phyloP scores from a whole-genome alignment of 2,113 vertebrate species.

The Aramus guarauna region DNA sequence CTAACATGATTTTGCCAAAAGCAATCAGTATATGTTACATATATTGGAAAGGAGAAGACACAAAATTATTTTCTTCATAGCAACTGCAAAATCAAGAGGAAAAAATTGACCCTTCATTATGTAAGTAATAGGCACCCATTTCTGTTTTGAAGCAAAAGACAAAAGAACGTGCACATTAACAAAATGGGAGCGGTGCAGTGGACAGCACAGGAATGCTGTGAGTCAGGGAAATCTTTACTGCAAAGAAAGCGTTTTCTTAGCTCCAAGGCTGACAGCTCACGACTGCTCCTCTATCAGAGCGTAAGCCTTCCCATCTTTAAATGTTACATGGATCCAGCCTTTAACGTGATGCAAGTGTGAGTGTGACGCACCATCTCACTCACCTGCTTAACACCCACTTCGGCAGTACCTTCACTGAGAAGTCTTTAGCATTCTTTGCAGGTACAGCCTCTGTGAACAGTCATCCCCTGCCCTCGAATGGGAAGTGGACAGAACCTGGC shows the following conservation, averaged over 20 bases:
- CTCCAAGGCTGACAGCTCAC: not conserved
- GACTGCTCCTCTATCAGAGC: not conserved
- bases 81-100: not conserved
- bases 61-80: not conserved
- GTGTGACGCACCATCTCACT: not conserved
- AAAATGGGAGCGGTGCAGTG: not conserved
- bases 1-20: not conserved
- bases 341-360: not conserved
- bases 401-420: rapidly evolving
- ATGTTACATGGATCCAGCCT: not conserved
- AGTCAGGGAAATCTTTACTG: not conserved
- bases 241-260: not conserved
- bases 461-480: not conserved
- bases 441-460: not conserved
- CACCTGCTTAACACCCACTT: not conserved
- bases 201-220: not conserved
- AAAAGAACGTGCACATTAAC: not conserved
- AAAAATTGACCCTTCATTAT: not conserved
- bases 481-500: not conserved
- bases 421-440: not conserved
- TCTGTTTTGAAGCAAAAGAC: not conserved
- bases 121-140: not conserved
- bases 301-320: not conserved
- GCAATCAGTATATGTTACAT: not conserved
- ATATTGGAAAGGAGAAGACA: not conserved